Base-by-base conservation (phyloP, 53 echinoderm and acorn worm species). In the Holothuria scabra region DNA sequence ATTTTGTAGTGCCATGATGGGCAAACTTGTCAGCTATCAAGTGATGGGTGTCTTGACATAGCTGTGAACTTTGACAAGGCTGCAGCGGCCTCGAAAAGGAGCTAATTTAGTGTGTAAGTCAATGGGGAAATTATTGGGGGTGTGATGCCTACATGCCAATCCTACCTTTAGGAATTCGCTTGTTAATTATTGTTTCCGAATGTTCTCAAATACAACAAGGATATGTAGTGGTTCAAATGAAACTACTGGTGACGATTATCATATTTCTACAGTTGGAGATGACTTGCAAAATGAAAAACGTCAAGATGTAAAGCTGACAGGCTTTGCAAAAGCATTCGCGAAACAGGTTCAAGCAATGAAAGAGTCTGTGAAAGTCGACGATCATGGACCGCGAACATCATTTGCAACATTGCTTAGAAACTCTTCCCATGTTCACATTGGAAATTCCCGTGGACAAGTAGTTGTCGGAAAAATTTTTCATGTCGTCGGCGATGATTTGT, bases 391-490 rank as follows among this genome's bases (percentile, higher is more conserved):
- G 7, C 33, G 49, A 46, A 67, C 60, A 22, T 56, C 87, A 14
- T 95, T 95, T 49, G 91, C 93, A 41, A 83, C 89, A 14, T 67
- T 95, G 8, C 79, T 95, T 9, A 84, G 90, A 46, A 89, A 95
- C 71, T 95, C 93, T 19, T 30, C 93, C 11, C 90, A 93, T 74
- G 86, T 93, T 67, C 91, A 95, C 60, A 60, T 95, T 33, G 95
- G 95, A 28, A 87, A 80, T 11, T 69, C 83, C 13, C 84, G 80
- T n/a, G 87, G 89, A 65, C 95, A 95, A 64, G 70, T 89, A 21
- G 93, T 95, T 6, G 48, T 84, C 59, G 95, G 95, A 33, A 95
- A 91, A 72, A 90, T 95, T 37, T 95, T 93, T 74, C 95, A 95
- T 58, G 60, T 89, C 49, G 95, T 95, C 18, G 93, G 93, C 37